Evolutionary conservation across 2,113 vertebrate genomes (phyloP), one percentile per base, ranked within the genome.

Genomic region (Scomber japonicus): DNA sequence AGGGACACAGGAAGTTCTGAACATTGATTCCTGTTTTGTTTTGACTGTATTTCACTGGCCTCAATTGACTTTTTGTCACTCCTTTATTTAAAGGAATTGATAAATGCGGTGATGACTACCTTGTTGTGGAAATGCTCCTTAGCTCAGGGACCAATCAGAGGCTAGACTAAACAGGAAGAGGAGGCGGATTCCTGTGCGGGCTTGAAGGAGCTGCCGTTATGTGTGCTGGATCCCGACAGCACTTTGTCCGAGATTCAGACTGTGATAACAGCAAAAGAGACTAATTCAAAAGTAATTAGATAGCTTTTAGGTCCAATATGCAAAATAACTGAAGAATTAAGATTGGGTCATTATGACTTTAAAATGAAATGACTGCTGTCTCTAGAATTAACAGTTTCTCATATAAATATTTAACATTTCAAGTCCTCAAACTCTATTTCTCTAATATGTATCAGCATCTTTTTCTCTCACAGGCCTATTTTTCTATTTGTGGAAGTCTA

Each of bases 121-220:
- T 84, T 91, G 83, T 84, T 83, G 69, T 88, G 63, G 48, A 88
- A 79, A 88, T 89, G 54, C 71, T 75, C 30, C 44, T 5, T 2
- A 77, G 75, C 72, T 51, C 67, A 55, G 69, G 49, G 84, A 65
- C 89, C 89, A 93, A 93, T 93, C 87, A 93, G 75, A 86, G 76
- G 50, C 78, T 81, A 95, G 93, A 92, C 94, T 92, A 95, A 96
- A 94, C 94, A 96, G 94, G 95, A 96, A 94, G 92, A 88, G 83
- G 92, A 85, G 85, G 87, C 7, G 69, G 84, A 86, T 95, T 95
- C 95, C 94, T 94, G 91, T 83, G 12, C 71, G 8, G 50, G 31
- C 44, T 61, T 35, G 53, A 73, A 72, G 48, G 59, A 61, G 74
- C 59, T 56, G 6, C 46, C 6, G 6, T 70, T 49, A 66, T 60